phyloP scores from a whole-genome alignment of 2,888 invertebrate genomes.

The Cancer borealis region DNA sequence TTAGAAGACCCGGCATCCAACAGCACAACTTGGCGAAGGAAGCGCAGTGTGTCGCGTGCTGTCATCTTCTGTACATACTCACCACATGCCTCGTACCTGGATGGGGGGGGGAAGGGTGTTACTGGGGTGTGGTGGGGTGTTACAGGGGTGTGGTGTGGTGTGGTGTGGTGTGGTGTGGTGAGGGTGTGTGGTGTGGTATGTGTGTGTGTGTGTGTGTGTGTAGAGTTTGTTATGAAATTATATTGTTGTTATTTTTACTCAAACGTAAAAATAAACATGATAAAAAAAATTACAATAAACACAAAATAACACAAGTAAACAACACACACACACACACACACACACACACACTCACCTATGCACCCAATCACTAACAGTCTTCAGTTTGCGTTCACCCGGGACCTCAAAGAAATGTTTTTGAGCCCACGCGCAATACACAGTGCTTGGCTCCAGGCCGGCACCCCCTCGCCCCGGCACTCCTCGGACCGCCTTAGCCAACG shows the following conservation, averaged over 20 bases:
- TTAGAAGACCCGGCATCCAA: constrained; percentile 75
- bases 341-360: constrained; percentile 57
- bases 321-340: neutral
- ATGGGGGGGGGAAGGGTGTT: neutral
- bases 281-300: too few species aligned
- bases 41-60: constrained; percentile 79
- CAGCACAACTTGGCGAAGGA: constrained; percentile 80
- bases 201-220: too few species aligned
- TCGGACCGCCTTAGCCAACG: constrained; percentile 65
- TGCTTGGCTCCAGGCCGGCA: constrained; percentile 77
- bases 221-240: too few species aligned
- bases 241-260: too few species aligned
- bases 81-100: constrained; percentile 72
- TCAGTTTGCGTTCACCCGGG: constrained; percentile 59
- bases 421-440: constrained; percentile 78
- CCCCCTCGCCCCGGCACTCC: constrained; percentile 66
- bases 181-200: too few species aligned
- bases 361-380: constrained; percentile 71
- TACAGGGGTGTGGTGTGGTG: too few species aligned
- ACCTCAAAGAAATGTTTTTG: constrained; percentile 79
- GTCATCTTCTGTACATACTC: constrained; percentile 80
- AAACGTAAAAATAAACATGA: too few species aligned
- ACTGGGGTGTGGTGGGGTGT: neutral
- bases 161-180: neutral
- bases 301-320: neutral